Percentiles rank a stretch among this genome's conserved stretches.
These are phyloP conservation scores for Unio pictorum DNA, from an alignment of 2,888 invertebrate genomes.

Conservation along the genomic window DNA sequence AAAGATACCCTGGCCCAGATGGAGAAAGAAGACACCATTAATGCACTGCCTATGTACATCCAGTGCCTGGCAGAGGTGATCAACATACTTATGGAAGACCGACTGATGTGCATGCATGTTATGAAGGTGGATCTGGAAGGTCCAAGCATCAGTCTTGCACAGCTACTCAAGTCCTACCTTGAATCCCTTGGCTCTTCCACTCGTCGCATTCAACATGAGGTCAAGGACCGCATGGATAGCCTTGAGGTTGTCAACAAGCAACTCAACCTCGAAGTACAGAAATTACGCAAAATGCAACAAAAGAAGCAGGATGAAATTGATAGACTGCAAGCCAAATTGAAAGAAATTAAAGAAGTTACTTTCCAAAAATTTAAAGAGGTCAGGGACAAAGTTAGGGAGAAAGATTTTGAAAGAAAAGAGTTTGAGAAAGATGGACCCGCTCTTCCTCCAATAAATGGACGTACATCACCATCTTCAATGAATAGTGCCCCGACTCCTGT, in stretches of 20 bases:
- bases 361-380: slow-evolving; percentile 36
- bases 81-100: slow-evolving; percentile 49
- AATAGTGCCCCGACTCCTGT: slow-evolving; percentile 34
- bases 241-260: slow-evolving; percentile 39
- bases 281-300: slow-evolving; percentile 37
- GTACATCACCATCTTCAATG: slow-evolving; percentile 24
- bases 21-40: slow-evolving; percentile 33
- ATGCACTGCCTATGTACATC: slow-evolving; percentile 44
- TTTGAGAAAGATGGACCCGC: slow-evolving; percentile 12
- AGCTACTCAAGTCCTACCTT: slow-evolving; percentile 26
- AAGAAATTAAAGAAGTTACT: slow-evolving; percentile 38
- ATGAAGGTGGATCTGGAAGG: slow-evolving; percentile 35
- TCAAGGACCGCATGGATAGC: slow-evolving; percentile 33
- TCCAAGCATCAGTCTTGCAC: slow-evolving; percentile 17
- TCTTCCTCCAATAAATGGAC: slow-evolving; percentile 3
- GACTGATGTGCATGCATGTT: slow-evolving; percentile 49
- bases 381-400: slow-evolving; percentile 20
- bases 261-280: slow-evolving; percentile 37
- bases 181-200: slow-evolving; percentile 31
- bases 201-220: slow-evolving; percentile 28
- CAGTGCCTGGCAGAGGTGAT: slow-evolving; percentile 50
- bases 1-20: slow-evolving; percentile 36
- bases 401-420: slow-evolving; percentile 6
- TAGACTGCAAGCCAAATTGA: slow-evolving; percentile 37
- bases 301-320: slow-evolving; percentile 48